Evolutionary conservation across 2,888 invertebrate species (phyloP), one percentile per base, ranked within the genome.

Genomic region (Ferdinandea cuprea): DNA sequence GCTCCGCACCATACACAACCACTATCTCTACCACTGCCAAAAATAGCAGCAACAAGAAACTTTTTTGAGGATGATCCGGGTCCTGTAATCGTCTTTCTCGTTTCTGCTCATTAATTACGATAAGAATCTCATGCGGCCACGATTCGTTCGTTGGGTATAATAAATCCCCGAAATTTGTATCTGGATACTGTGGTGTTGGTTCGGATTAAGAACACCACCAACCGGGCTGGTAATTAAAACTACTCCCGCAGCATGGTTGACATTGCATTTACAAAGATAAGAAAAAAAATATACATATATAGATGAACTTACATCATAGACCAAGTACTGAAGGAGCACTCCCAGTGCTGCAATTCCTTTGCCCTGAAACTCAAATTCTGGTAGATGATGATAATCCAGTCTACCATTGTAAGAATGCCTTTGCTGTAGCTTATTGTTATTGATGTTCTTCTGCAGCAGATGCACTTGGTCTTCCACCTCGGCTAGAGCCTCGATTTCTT

Each of bases 311-410:
- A 95, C 95, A 90, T 94, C 93, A 90, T 94, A 94, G 87, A 95
- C 95, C 89, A 97, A 93, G 91, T 97, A 96, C 90, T 97, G 95
- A 86, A 97, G 94, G 85, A 97, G 93, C 85, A 96, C 94, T 80
- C 96, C 95, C 87, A 98, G 93, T 44, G 96, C 97, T 91, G 97
- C 95, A 65, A 96, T 93, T 72, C 95, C 95, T 87, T 94, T 93
- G 54, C 94, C 92, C 59, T 87, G 87, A 48, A 86, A 86, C 54
- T 85, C 83, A 28, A 86, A 73, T 71, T 85, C 85, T 61, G 86
- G 65, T 76, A 87, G 79, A 65, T 87, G 85, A 37, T 81, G 87
- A 72, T 86, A 87, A 86, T 89, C 87, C 85, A 90, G 69, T 35
- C 63, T 50, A 79, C 78, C 86, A 42, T 87, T 87, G 56, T 85